Evolutionary conservation across 2,888 invertebrate species (phyloP).

Genomic region (Flexamia atlantica): DNA sequence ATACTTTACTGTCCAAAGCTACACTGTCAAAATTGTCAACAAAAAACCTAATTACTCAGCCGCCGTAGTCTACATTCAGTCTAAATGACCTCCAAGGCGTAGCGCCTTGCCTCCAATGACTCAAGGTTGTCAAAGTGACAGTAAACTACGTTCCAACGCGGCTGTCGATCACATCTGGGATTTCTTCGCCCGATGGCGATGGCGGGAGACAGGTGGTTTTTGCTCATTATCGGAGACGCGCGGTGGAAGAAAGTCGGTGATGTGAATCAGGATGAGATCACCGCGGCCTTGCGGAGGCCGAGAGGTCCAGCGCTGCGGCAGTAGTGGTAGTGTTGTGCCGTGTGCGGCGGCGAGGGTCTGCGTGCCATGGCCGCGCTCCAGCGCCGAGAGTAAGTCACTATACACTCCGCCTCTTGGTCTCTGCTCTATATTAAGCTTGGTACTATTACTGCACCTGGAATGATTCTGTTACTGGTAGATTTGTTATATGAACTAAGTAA

Average conservation of each 20-base stretch:
- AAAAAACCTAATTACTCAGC: too few species aligned
- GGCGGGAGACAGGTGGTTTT: background rate
- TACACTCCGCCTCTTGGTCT: too few species aligned
- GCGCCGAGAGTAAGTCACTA: background rate
- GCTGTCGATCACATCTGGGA: background rate
- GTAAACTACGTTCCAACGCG: background rate
- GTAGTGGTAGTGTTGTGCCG: background rate
- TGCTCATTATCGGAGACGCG: conserved; percentile 15
- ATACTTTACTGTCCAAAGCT: too few species aligned
- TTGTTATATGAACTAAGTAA: too few species aligned
- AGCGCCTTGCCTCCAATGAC: conserved; percentile 26
- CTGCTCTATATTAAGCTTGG: too few species aligned
- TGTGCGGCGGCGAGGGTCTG: background rate
- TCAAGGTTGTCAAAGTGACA: conserved; percentile 4
- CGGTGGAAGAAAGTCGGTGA: conserved; percentile 14
- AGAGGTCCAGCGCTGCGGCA: background rate
- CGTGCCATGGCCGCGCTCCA: background rate
- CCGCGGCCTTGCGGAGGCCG: conserved; percentile 27
- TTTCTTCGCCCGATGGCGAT: background rate
- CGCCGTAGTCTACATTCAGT: too few species aligned
- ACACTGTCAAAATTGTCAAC: too few species aligned
- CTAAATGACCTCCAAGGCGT: background rate
- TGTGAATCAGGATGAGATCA: conserved; percentile 39
- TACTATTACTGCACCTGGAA: too few species aligned
- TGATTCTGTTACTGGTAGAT: too few species aligned